These are phyloP conservation scores for Stratiomys singularior DNA, from an alignment of 2,888 invertebrate genomes.

Conservation along the genomic window DNA sequence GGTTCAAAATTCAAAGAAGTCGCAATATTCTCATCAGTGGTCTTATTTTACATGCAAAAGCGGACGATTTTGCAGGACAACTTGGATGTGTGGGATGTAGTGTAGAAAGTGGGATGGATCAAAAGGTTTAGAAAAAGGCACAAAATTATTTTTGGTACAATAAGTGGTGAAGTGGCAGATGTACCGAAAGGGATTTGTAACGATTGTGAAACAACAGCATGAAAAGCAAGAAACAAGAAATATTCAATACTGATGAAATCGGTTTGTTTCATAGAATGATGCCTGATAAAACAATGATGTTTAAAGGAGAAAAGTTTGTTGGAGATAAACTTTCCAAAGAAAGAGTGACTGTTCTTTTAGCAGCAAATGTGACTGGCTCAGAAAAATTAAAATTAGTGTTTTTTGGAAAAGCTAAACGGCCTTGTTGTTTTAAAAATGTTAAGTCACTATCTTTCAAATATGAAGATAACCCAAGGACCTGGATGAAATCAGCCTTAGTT, in stretches of 20 bases:
- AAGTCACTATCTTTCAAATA: too few relatives aligned
- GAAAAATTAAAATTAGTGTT: not conserved
- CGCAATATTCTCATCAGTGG: too few relatives aligned
- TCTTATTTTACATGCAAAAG: too few relatives aligned
- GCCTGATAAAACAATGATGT: conserved; percentile 10
- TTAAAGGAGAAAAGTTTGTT: conserved; percentile 17
- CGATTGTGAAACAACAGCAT: not conserved
- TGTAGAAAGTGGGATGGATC: too few relatives aligned
- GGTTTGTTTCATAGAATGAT: conserved; percentile 9
- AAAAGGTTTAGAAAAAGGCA: too few relatives aligned
- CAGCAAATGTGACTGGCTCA: conserved; percentile 2
- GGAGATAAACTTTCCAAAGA: conserved; percentile 4
- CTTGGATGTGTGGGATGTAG: too few relatives aligned
- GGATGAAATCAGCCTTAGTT: too few relatives aligned
- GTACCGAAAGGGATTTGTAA: not conserved
- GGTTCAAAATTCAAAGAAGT: too few relatives aligned
- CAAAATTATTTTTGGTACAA: conserved; percentile 9
- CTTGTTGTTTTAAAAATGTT: conserved; percentile 14
- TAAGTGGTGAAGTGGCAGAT: not conserved
- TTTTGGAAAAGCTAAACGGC: not conserved
- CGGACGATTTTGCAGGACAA: too few relatives aligned
- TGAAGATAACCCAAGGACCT: too few relatives aligned
- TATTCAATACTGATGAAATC: conserved; percentile 19
- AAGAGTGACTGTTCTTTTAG: conserved; percentile 9
- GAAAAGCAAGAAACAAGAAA: not conserved